Evolutionary conservation across 1,140 invertebrate species (phyloP), one percentile per base, ranked within the genome.

Genomic region (Episyrphus balteatus): DNA sequence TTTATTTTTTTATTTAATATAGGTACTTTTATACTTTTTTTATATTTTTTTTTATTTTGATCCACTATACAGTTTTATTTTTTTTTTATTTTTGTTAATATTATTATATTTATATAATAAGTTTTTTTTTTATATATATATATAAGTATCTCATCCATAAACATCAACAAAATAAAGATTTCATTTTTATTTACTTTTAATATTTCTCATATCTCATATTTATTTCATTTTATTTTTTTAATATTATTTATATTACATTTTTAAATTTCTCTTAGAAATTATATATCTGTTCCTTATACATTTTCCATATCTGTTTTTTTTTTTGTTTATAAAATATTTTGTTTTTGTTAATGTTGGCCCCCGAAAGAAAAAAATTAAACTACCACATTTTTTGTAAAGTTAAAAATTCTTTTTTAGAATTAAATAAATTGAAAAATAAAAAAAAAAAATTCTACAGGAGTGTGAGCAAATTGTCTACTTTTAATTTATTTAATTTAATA

Each of bases 21-120:
- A 42, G 14, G 13, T 21, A 52, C 39, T 52, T 55, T 48, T 49
- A 56, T 51, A 55, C 57, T 39, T 33, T 59, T 57, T 62, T 56
- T 51, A 59, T 51, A 48, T 49, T 49, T 38, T 38, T 51, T 53
- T 41, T 37, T 48, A 36, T 42, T 52, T 50, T 47, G 37, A 18
- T 48, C 42, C 32, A 37, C 44, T 50, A 40, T 46, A 52, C 46
- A 47, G 17, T 52, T 44, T 44, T 47, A 50, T 42, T 49, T 49
- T 45, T 43, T 44, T 54, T 41, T 36, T 52, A 47, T 44, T 46
- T 40, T 13, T 49, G 36, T 31, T 26, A 26, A 30, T 17, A 8
- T 26, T 47, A 47, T 13, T 46, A 18, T 44, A 38, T 49, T 7
- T 37, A 37, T 44, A 30, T 45, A 40, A 30, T 34, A 40, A 39